phyloP scores from a whole-genome alignment of 2,888 invertebrate genomes.

The Leucoma salicis region DNA sequence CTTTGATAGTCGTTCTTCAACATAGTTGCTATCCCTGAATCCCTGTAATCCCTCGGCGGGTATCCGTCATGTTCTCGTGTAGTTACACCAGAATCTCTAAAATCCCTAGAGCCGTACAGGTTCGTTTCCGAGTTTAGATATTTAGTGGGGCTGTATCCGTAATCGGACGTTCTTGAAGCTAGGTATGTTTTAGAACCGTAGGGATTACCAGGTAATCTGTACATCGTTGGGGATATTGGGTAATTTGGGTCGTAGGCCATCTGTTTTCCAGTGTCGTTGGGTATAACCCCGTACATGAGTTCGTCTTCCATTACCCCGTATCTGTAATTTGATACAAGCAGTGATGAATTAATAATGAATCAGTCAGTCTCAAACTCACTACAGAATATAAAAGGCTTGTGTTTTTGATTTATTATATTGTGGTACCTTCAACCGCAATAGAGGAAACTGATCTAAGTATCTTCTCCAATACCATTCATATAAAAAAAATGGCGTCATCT shows the following conservation, averaged over 20 bases:
- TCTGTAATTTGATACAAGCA: slow-evolving; percentile 39
- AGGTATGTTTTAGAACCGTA: slow-evolving; percentile 78
- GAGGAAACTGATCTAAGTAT: too few species aligned
- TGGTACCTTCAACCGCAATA: too few species aligned
- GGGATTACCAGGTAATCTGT: slow-evolving; percentile 68
- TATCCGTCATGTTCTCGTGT: slow-evolving; percentile 71
- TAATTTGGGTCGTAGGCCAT: slow-evolving; percentile 74
- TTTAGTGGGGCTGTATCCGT: slow-evolving; percentile 75
- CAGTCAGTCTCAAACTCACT: too few species aligned
- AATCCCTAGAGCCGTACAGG: slow-evolving; percentile 68
- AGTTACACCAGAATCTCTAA: slow-evolving; percentile 60
- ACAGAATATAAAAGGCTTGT: too few species aligned
- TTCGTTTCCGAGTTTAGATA: slow-evolving; percentile 63
- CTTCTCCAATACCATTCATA: too few species aligned
- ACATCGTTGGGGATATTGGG: slow-evolving; percentile 76
- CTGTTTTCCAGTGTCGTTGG: slow-evolving; percentile 70
- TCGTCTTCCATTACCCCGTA: slow-evolving; percentile 76
- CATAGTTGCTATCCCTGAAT: slow-evolving; percentile 76
- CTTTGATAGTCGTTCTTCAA: slow-evolving; percentile 79
- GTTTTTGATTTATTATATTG: too few species aligned
- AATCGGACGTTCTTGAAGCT: slow-evolving; percentile 69
- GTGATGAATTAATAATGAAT: too few species aligned
- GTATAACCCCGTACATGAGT: slow-evolving; percentile 69
- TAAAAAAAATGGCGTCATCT: too few species aligned
- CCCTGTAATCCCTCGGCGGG: slow-evolving; percentile 69